Base-by-base conservation (phyloP, 2,113 vertebrate genomes). In the Chunga burmeisteri region DNA sequence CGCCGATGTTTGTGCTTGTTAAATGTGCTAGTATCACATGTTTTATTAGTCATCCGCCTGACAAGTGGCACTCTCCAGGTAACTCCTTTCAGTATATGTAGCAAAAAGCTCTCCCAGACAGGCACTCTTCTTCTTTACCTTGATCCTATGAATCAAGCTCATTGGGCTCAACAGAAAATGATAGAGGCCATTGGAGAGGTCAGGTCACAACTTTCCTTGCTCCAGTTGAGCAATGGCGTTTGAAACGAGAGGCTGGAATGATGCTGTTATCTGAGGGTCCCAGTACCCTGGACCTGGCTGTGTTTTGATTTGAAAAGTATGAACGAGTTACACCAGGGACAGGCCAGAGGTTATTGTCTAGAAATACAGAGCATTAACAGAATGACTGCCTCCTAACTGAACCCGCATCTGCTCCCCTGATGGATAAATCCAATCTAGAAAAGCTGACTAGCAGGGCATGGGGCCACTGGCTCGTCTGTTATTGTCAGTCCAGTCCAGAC, bases 51-150 rank as follows among this genome's bases (percentile, higher is more conserved):
- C 74, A 88, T 80, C 77, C 2, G 10, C 52, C 80, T 95, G 47
- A 86, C 65, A 96, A 86, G 68, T 79, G 36, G 21, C 26, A 6
- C 59, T 95, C 65, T 80, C 86, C 88, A 92, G 82, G 94, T 96
- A 85, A 30, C n/a, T 87, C 16, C 50, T 87, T 81, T 79, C 74
- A 70, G 53, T 80, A 36, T 17, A 46, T 40, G 11, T 29, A 62
- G 32, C 65, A 55, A 84, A 89, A 89, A 81, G 20, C 46, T 66
- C 56, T 81, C 44, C 32, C 44, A 77, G 70, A 19, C 13, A 81
- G 29, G 38, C 52, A 56, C 32, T 65, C 7, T 32, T 74, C 32
- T 72, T 85, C 53, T 87, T 86, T 86, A 73, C 38, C 47, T 85
- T 52, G 26, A 36, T 72, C n/a, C 42, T 80, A 15, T 62, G 66